Base-by-base conservation (phyloP, 1,140 invertebrate genomes). In the Bombus polaris region DNA sequence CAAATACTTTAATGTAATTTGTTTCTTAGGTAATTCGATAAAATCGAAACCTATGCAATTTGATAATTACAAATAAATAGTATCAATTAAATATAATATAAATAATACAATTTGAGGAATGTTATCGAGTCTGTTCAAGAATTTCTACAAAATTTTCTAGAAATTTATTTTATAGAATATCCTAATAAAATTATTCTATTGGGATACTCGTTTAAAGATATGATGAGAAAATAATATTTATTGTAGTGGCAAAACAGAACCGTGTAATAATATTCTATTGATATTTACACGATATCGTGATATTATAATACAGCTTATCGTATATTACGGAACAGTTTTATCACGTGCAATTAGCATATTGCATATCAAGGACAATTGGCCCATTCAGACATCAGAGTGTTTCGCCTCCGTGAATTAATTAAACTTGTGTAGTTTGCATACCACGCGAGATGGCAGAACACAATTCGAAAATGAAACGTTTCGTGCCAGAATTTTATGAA, bases 331-430 rank as follows among this genome's bases (percentile, higher is more conserved):
- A 44, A 73, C 42, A 73, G 18, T 73, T 32, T 47, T 73, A 47
- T 73, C 42, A 73, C n/a, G 12, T 42, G 8, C 44, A 44, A 73
- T 73, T 73, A 32, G 15, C 28, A 44, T 73, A 71, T 13, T 71
- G 70, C 39, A 42, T 42, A 73, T 44, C n/a, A 44, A 73, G 42
- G 42, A 47, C 15, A 73, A 44, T 44, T 47, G 37, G n/a, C 13
- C 37, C 42, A 73, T 73, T 73, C 71, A 47, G 6, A 44, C 71
- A 73, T 73, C 73, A 25, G 22, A 74, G 32, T 75, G 44, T 35
- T 53, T 75, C n/a, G 22, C 44, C 25, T 47, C 18, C 22, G 44
- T 35, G n/a, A 35, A 75, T 25, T 39, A 47, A 73, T 47, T 73
- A 35, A n/a, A 53, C 47, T 75, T 22, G 18, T 25, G 3, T 32